Conservation (phyloP, 2,888 invertebrate species). For the Coleophora deauratella region DNA sequence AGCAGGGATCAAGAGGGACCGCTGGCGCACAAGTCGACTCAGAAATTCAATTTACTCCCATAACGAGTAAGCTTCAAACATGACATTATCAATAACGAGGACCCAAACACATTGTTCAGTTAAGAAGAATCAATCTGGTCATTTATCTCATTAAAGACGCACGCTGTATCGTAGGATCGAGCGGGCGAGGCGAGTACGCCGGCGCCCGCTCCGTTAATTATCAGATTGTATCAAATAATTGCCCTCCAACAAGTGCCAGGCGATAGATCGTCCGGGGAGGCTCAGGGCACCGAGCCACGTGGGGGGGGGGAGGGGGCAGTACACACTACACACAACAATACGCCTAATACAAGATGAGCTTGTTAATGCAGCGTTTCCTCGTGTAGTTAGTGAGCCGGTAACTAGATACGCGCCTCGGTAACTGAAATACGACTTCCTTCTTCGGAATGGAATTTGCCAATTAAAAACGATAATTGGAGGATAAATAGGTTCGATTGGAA, state of each 20-base stretch:
- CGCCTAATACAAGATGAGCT: neutral
- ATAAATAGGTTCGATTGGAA: too few relatives aligned
- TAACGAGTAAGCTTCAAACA: too few relatives aligned
- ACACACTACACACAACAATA: neutral
- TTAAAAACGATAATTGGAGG: neutral
- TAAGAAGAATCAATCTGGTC: too few relatives aligned
- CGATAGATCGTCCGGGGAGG: neutral
- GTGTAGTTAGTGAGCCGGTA: too few relatives aligned
- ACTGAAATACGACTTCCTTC: too few relatives aligned
- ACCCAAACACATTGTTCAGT: too few relatives aligned
- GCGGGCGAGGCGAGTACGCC: conserved; percentile 1
- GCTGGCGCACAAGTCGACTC: too few relatives aligned
- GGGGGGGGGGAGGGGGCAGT: neutral
- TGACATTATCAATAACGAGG: too few relatives aligned
- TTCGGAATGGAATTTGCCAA: neutral
- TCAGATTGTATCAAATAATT: conserved; percentile 21
- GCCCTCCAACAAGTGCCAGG: conserved; percentile 12
- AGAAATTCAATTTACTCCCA: too few relatives aligned
- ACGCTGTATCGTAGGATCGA: too few relatives aligned
- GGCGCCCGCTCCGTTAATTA: conserved; percentile 20
- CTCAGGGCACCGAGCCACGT: neutral
- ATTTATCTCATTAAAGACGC: too few relatives aligned
- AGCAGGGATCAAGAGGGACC: too few relatives aligned
- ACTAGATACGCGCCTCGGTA: neutral
- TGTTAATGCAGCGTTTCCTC: neutral